A percentile compares a stretch with the other conserved stretches of the same genome.
phyloP scores from a whole-genome alignment of 2,113 vertebrate species.

The Lamprotornis superbus region DNA sequence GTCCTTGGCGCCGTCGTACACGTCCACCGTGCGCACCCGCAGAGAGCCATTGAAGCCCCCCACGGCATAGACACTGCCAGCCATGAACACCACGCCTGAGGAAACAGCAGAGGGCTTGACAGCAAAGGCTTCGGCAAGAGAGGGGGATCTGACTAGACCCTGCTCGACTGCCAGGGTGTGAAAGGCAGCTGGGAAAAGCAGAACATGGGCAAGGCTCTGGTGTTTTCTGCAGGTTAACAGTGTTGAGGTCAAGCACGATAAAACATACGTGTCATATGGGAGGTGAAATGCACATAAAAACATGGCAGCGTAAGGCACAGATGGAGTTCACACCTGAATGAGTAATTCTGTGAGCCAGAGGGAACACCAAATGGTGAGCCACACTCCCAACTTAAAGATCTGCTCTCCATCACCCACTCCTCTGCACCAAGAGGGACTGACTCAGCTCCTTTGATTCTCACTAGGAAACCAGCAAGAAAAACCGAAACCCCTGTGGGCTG shows the following conservation, averaged over 20 bases:
- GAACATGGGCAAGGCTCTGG: background rate
- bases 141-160: accelerated
- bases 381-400: background rate
- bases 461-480: background rate
- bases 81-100: conserved; percentile 91
- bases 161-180: accelerated
- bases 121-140: accelerated
- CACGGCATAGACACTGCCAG: conserved; percentile 87
- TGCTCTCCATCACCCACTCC: background rate
- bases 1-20: conserved; percentile 87
- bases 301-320: background rate
- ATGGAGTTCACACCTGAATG: background rate
- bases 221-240: background rate
- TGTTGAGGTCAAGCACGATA: background rate
- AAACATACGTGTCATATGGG: accelerated
- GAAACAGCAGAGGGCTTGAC: background rate
- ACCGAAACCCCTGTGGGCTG: background rate
- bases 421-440: background rate
- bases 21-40: conserved; percentile 89
- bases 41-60: conserved; percentile 94
- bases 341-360: background rate
- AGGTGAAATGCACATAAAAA: background rate
- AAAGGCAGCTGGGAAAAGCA: background rate
- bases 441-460: background rate
- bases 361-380: background rate